These are phyloP conservation scores for Pyrrhia umbra DNA, from an alignment of 2,888 invertebrate species.

Conservation along the genomic window DNA sequence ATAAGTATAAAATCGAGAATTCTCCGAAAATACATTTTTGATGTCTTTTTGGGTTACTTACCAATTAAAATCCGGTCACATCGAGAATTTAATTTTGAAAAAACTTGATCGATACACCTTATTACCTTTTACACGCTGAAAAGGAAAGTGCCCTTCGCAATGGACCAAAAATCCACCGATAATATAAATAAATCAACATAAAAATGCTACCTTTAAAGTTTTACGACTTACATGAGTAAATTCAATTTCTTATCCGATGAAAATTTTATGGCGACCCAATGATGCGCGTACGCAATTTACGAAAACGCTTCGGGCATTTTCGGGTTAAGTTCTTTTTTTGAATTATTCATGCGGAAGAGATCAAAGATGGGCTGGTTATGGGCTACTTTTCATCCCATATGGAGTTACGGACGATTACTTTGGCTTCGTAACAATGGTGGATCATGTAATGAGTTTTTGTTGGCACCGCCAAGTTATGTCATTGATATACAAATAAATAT, in stretches of 20 bases:
- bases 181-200: slow-evolving; percentile 61
- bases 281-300: slow-evolving; percentile 67
- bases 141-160: slow-evolving; percentile 50
- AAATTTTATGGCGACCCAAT: slow-evolving; percentile 61
- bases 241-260: slow-evolving; percentile 67
- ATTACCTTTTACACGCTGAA: slow-evolving; percentile 36
- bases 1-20: slow-evolving; percentile 4
- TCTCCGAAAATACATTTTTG: slow-evolving; percentile 16
- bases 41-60: slow-evolving; percentile 24
- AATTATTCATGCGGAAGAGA: slow-evolving; percentile 63
- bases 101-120: slow-evolving; percentile 37
- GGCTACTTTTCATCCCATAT: slow-evolving; percentile 47
- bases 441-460: slow-evolving; percentile 57
- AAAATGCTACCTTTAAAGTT: slow-evolving; percentile 62
- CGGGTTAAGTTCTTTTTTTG: slow-evolving; percentile 53
- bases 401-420: slow-evolving; percentile 55
- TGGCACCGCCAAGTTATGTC: slow-evolving; percentile 33
- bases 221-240: slow-evolving; percentile 60
- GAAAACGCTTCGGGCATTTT: slow-evolving; percentile 65
- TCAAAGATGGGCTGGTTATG: slow-evolving; percentile 59
- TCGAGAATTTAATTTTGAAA: slow-evolving; percentile 30
- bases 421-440: slow-evolving; percentile 51
- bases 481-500: slow-evolving; percentile 46
- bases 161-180: slow-evolving; percentile 21
- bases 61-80: slow-evolving; percentile 46